Evolutionary conservation across 1,140 invertebrate species (phyloP).

Genomic region (Temnothorax nylanderi): DNA sequence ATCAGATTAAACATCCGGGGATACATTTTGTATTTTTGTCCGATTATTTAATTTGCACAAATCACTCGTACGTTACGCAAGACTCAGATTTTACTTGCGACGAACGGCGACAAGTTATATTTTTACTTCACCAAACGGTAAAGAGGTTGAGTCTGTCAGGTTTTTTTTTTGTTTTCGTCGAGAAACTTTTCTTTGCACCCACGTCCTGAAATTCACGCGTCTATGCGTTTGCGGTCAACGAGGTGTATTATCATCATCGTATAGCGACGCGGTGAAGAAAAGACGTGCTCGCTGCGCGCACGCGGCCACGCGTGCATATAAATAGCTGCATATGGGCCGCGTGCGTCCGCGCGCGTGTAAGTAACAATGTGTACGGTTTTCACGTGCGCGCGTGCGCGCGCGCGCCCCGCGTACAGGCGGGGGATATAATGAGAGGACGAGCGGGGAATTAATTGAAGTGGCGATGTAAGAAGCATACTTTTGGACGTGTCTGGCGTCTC

Average conservation of each 20-base stretch:
- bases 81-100: too few relatives aligned
- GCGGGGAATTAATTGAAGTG: conserved; percentile 47
- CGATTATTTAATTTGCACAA: background rate
- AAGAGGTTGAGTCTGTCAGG: background rate
- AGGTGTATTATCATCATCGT: conserved; percentile 55
- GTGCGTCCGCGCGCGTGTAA: background rate
- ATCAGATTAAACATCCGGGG: background rate
- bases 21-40: background rate
- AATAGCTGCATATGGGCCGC: conserved; percentile 44
- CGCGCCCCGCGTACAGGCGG: background rate
- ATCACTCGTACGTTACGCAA: background rate
- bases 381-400: conserved; percentile 8
- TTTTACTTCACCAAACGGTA: background rate
- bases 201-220: conserved; percentile 52
- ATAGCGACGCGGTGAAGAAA: conserved; percentile 47
- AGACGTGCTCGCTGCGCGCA: background rate
- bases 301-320: conserved; percentile 22
- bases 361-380: conserved; percentile 41
- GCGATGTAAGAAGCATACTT: conserved; percentile 17
- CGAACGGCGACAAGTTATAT: background rate
- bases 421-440: conserved; percentile 47
- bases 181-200: background rate
- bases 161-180: background rate
- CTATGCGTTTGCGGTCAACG: conserved; percentile 59
- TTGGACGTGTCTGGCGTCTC: conserved; percentile 11